Percentiles rank a stretch among this genome's conserved stretches.
phyloP scores from a whole-genome alignment of 2,888 invertebrate species.

The Stegophylla sp. region DNA sequence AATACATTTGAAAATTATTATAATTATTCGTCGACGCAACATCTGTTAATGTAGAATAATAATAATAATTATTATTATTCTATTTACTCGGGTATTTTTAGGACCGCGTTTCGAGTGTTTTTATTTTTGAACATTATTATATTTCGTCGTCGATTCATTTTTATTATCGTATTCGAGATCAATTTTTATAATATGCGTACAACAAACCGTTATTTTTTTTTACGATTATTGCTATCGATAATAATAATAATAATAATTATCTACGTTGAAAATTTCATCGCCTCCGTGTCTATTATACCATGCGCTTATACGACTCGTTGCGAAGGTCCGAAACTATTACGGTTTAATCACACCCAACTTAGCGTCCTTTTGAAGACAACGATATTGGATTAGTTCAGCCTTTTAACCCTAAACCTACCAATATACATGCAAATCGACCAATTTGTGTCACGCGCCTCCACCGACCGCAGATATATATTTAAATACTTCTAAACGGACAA shows the following conservation, averaged over 20 bases:
- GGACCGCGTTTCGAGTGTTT: neutral
- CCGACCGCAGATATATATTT: neutral
- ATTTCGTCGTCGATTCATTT: neutral
- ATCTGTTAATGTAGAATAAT: neutral
- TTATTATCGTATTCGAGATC: no score
- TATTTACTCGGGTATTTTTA: neutral
- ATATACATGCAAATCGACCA: constrained; percentile 50
- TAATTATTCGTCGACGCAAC: neutral
- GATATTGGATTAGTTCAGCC: constrained; percentile 47
- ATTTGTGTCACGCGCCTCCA: constrained; percentile 14
- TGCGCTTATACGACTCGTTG: constrained; percentile 1
- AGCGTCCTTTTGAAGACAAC: constrained; percentile 2
- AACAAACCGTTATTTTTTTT: neutral
- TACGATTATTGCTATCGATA: neutral
- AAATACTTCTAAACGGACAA: neutral
- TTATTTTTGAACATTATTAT: neutral
- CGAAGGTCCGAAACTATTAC: constrained; percentile 34
- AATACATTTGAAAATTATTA: neutral
- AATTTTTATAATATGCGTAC: no score
- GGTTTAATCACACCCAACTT: constrained; percentile 23
- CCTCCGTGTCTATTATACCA: neutral
- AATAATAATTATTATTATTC: no score
- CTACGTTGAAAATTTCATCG: constrained; percentile 10
- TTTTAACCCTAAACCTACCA: constrained; percentile 38
- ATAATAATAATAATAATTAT: constrained; percentile 8